Evolutionary conservation across 2,888 invertebrate species (phyloP).

Genomic region (Thymelicus acteon): DNA sequence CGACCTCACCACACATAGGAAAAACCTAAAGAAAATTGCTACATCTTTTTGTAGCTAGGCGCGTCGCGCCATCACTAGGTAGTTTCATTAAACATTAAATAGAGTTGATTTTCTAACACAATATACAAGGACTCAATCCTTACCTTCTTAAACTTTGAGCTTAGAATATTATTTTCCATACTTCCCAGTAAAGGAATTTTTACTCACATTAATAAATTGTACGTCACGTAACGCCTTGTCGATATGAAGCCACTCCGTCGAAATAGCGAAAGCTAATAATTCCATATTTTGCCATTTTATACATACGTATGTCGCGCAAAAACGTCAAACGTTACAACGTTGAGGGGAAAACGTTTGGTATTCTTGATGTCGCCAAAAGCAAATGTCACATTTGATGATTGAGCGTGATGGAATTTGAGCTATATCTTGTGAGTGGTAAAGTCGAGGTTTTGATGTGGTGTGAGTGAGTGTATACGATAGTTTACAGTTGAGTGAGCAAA

Average conservation of each 20-base stretch:
- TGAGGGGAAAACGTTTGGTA: slow-evolving; percentile 82
- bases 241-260: slow-evolving; percentile 19
- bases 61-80: too few species aligned
- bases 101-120: too few species aligned
- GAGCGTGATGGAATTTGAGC: slow-evolving; percentile 35
- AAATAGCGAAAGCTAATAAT: slow-evolving; percentile 54
- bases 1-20: not conserved
- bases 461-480: slow-evolving; percentile 48
- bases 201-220: slow-evolving; percentile 5
- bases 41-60: not conserved
- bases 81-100: too few species aligned
- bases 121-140: too few species aligned
- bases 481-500: slow-evolving; percentile 73
- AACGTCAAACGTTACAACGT: slow-evolving; percentile 83
- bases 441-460: slow-evolving; percentile 39
- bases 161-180: not conserved
- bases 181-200: not conserved
- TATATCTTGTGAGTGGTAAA: slow-evolving; percentile 18
- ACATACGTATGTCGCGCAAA: slow-evolving; percentile 77
- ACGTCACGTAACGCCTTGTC: slow-evolving; percentile 13
- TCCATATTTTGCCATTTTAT: slow-evolving; percentile 79
- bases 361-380: slow-evolving; percentile 56
- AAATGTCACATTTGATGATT: slow-evolving; percentile 45
- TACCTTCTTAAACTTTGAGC: too few species aligned
- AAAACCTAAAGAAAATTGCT: slow-evolving; percentile 2